A percentile compares a stretch with the other conserved stretches of the same genome.
These are phyloP conservation scores for Oncorhynchus tshawytscha DNA, from an alignment of 2,113 vertebrate genomes.

Conservation along the genomic window DNA sequence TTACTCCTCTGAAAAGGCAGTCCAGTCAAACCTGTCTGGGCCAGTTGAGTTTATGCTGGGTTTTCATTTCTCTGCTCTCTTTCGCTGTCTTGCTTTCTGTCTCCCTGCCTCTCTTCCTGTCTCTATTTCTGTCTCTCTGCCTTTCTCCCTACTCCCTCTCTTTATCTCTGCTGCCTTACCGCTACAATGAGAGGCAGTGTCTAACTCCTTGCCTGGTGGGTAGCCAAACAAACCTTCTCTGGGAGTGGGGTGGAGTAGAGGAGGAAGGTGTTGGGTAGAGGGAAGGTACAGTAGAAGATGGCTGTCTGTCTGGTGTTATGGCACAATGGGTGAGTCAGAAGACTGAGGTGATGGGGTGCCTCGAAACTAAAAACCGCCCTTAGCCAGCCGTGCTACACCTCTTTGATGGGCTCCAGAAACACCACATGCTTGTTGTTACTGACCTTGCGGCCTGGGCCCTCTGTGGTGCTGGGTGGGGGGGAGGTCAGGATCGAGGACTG, in stretches of 20 bases:
- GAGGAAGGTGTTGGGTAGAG: slow-evolving; percentile 7
- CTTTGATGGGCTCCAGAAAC: slow-evolving; percentile 90
- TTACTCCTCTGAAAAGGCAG: too few species aligned
- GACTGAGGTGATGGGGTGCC: slow-evolving; percentile 76
- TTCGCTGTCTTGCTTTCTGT: too few species aligned
- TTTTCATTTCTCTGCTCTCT: too few species aligned
- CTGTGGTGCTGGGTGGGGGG: slow-evolving; percentile 75
- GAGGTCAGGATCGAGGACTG: slow-evolving; percentile 85
- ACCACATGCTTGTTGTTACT: slow-evolving; percentile 89
- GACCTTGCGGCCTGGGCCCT: slow-evolving; percentile 78
- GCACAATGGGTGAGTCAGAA: slow-evolving; percentile 86
- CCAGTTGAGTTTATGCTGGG: too few species aligned
- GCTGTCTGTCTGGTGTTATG: slow-evolving; percentile 53
- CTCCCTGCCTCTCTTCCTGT: too few species aligned
- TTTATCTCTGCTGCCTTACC: neutral
- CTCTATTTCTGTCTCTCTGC: neutral
- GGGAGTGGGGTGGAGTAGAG: slow-evolving; percentile 13
- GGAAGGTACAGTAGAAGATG: slow-evolving; percentile 24
- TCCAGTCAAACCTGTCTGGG: too few species aligned
- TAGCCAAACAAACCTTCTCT: neutral
- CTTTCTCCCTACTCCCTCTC: neutral
- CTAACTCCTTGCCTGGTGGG: neutral
- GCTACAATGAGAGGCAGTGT: slow-evolving; percentile 1
- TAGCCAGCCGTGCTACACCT: slow-evolving; percentile 83
- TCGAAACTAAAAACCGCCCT: slow-evolving; percentile 44